Base-by-base conservation (phyloP, 2,888 invertebrate genomes). In the Molorchus minor region DNA sequence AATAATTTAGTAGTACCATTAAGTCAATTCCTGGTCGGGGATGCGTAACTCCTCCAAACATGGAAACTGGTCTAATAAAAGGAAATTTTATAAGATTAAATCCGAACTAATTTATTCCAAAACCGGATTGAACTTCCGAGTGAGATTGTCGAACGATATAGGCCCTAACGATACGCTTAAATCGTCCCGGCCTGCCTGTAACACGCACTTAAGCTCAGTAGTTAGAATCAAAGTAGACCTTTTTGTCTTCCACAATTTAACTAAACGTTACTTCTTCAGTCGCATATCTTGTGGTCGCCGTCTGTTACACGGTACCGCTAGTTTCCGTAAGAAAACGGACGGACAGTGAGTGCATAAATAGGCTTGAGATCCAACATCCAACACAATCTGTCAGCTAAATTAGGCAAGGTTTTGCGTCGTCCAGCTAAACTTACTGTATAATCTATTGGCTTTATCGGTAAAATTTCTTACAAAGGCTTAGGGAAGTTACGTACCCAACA, bases 81-180 rank as follows among this genome's bases (percentile, higher is more conserved):
- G 70, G 68, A 65, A 36, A 33, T 49, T 38, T 49, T 49, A 38
- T 33, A 67, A 71, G 71, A 73, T 75, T 72, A 71, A 74, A 75
- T 75, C 71, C 70, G 69, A 69, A 72, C 74, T 76, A 75, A 76
- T 76, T 75, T 74, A 75, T 76, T 75, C 75, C 66, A 60, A 73
- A 75, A 73, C 72, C 71, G 75, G 73, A 73, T 73, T 72, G 67
- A 62, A 77, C 76, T 77, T 77, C 77, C 77, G 75, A 77, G 70
- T 72, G 68, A 75, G 76, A 76, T 75, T 69, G 69, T 71, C 67
- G 69, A 70, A 65, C 71, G 75, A 76, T 76, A 76, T 67, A 71
- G 64, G 61, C 56, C 72, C 49, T 78, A 77, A 77, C 77, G 76
- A 78, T 72, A 73, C 71, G 72, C 72, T 75, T 78, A 78, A 77